These are phyloP conservation scores for Muscina levida DNA, from an alignment of 2,888 invertebrate species.

Conservation along the genomic window DNA sequence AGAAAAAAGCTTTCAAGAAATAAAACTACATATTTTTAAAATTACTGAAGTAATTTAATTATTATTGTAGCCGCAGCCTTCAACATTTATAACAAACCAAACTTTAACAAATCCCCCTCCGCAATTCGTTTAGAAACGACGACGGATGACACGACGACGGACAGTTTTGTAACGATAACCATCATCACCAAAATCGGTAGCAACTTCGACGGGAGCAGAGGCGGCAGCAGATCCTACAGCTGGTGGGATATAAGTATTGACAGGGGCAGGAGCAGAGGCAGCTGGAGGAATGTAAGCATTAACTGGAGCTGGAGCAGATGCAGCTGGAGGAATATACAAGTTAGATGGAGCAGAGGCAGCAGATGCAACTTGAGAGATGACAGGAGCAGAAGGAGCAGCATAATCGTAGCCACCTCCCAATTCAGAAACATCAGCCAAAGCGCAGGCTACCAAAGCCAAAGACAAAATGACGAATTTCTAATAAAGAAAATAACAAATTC, in stretches of 20 bases:
- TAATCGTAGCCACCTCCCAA: constrained; percentile 61
- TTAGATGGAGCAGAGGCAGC: not conserved
- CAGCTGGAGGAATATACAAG: no score
- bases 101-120: no score
- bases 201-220: not conserved
- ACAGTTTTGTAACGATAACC: constrained; percentile 75
- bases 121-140: constrained; percentile 49
- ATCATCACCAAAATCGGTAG: not conserved
- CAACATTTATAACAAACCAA: no score
- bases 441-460: constrained; percentile 55
- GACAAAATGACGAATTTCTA: constrained; percentile 56
- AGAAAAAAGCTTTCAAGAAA: no score
- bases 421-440: constrained; percentile 60
- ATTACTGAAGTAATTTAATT: no score
- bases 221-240: not conserved
- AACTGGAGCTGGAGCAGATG: constrained; percentile 23
- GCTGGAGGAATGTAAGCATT: constrained; percentile 45
- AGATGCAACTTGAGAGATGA: constrained; percentile 25
- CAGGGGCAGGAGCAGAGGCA: constrained; percentile 7
- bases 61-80: no score
- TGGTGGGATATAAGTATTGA: constrained; percentile 30
- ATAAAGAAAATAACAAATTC: no score
- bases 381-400: constrained; percentile 10
- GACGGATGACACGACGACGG: constrained; percentile 72
- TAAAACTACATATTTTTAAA: no score